Base-by-base conservation (phyloP, 1,140 invertebrate genomes). In the Pentalonia nigronervosa region DNA sequence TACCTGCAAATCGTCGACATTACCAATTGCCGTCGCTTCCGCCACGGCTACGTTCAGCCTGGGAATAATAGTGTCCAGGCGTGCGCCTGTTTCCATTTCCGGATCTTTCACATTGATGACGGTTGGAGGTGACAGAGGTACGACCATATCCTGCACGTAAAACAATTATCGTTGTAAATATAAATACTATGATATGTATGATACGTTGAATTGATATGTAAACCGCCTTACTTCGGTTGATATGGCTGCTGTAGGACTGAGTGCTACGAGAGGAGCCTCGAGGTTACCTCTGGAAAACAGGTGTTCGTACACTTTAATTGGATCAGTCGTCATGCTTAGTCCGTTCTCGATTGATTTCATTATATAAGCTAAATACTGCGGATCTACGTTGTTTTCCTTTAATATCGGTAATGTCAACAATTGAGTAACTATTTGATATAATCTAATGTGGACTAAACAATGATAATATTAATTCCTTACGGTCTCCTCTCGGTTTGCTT, bases 341-440 rank as follows among this genome's bases (percentile, higher is more conserved):
- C 91, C 91, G 48, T 86, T 83, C 45, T 93, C 91, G 14, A 93
- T 93, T 30, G 67, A 50, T 83, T 20, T 86, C 91, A 93, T 93
- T 23, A 93, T 93, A 50, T 76, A 93, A 23, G 91, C 91, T 56
- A 93, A 84, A 14, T 93, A 93, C 30, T 86, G 30, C 11, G 91
- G 91, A 84, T 84, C 76, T 7, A 93, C 47, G 8, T 56, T 17
- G 23, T 41, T 81, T 86, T 93, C 91, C 91, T 93, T 34, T 83
- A 91, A 83, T 11, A 83, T 3, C 7, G 21, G n/a, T 23, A 50
- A 88, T 34, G 1, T 76, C 4, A 20, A 14, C n/a, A 20, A 17
- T 47, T 86, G 30, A 67, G 30, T 76, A 76, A 48, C 2, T 21
- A n/a, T 50, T 87, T 48, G 50, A 87, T 6, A 8, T 17, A 50